Percentiles rank a stretch among this genome's conserved stretches.
Conservation (phyloP, 2,888 invertebrate genomes). For the Gonocerus acuteangulatus region DNA sequence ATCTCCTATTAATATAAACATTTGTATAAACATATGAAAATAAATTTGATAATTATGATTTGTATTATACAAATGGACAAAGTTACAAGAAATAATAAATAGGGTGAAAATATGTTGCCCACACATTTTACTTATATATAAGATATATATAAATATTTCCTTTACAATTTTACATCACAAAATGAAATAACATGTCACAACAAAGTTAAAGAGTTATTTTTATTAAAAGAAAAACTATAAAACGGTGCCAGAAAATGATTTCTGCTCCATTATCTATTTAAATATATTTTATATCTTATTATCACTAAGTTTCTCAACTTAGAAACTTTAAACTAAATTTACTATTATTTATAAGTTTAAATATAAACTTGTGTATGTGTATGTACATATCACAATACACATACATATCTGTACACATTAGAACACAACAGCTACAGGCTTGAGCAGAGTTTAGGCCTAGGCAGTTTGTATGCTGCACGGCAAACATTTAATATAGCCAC, state of each 20-base stretch:
- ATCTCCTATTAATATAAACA: constrained; percentile 24
- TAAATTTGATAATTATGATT: constrained; percentile 23
- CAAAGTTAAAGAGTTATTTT: constrained; percentile 10
- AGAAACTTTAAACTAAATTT: constrained; percentile 9
- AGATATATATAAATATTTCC: constrained; percentile 14
- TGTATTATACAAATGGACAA: constrained; percentile 26
- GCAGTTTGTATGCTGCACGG: constrained; percentile 21
- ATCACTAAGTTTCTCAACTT: constrained; percentile 23
- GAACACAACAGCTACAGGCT: constrained; percentile 20
- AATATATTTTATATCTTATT: constrained; percentile 7
- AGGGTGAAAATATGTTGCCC: constrained; percentile 16
- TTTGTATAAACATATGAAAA: constrained; percentile 28
- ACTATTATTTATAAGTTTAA: neutral
- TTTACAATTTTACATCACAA: constrained; percentile 25
- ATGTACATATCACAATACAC: neutral
- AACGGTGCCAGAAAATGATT: constrained; percentile 5
- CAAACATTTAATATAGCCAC: constrained; percentile 14
- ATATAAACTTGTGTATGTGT: constrained; percentile 1
- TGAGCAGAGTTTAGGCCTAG: constrained; percentile 27
- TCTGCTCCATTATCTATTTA: constrained; percentile 5
- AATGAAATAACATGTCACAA: constrained; percentile 14
- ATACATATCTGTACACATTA: neutral
- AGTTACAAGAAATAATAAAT: constrained; percentile 25
- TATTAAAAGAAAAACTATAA: constrained; percentile 14
- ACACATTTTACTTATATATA: constrained; percentile 3